Evolutionary conservation across 2,888 invertebrate species (phyloP).

Genomic region (Melipona beecheii): DNA sequence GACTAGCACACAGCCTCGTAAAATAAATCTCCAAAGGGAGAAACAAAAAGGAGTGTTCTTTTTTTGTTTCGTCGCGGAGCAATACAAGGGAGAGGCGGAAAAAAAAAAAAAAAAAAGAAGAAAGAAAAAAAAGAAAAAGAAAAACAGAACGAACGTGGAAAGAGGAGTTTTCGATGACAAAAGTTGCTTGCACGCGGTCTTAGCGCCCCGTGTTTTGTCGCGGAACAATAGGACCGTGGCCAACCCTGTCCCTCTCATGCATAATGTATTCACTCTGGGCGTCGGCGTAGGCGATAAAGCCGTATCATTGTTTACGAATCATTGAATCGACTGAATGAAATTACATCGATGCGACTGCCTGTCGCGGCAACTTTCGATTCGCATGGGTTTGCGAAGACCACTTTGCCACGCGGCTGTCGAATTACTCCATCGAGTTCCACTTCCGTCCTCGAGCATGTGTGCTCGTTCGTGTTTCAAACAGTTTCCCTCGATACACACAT

Average conservation of each 20-base stretch:
- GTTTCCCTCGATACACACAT: neutral
- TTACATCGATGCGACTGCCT: conserved; percentile 64
- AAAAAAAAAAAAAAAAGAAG: neutral
- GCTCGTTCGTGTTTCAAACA: neutral
- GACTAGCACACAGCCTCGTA: neutral
- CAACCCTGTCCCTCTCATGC: conserved; percentile 64
- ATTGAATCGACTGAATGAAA: conserved; percentile 76
- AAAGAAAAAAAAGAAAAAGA: neutral
- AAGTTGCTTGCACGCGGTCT: conserved; percentile 43
- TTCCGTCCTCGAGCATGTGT: conserved; percentile 14
- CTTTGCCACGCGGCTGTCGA: neutral
- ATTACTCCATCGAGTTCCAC: neutral
- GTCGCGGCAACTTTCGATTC: conserved; percentile 56
- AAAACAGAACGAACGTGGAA: conserved; percentile 4
- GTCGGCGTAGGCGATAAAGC: conserved; percentile 68
- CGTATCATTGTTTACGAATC: conserved; percentile 79
- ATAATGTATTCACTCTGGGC: conserved; percentile 69
- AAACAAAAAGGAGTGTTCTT: neutral
- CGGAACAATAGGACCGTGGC: conserved; percentile 49
- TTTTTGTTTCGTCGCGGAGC: neutral
- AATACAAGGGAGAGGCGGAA: too few species aligned
- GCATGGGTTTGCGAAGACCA: neutral
- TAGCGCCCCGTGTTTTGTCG: conserved; percentile 46
- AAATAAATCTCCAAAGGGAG: neutral
- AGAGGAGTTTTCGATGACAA: conserved; percentile 36